Evolutionary conservation across 2,113 vertebrate genomes (phyloP), one percentile per base, ranked within the genome.

Genomic region (Uria lomvia): DNA sequence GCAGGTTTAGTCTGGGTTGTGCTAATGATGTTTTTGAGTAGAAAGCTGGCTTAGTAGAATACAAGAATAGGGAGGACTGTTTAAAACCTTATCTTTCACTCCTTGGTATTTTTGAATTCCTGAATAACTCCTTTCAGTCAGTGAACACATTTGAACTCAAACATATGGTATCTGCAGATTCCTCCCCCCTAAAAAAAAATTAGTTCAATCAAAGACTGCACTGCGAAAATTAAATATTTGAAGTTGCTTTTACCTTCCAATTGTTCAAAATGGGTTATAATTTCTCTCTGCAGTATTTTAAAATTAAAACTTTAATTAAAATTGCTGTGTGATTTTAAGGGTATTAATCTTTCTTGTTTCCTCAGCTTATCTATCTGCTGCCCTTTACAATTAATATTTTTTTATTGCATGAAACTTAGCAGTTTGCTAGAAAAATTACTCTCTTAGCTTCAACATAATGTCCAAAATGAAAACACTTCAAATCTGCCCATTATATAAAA

Each of bases 271-370:
- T 50, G 22, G 24, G 29, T 74, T 72, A 59, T 43, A 50, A 86
- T 70, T 90, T 93, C 66, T 83, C 49, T 70, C 67, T 86, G 65
- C 6, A 4, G 1, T 55, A 90, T 76, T 92, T 94, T 79, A 63
- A 94, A 95, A 92, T 93, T 50, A 88, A 95, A 90, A 53, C 21
- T 92, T 84, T 72, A 84, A 90, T 93, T 87, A 72, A 96, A 95
- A 83, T 59, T 68, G 70, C 66, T 4, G 10, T n/a, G 32, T 66
- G 68, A 19, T 55, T 45, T 58, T 67, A 75, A 81, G 13, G 47
- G 4, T 43, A 82, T 34, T 36, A 50, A 50, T 42, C 19, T 65
- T 90, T 60, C 62, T n/a, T 55, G 21, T 45, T 92, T 42, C 9
- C 34, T 76, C 59, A 36, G 40, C 30, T 75, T 77, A 86, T 53